Evolutionary conservation across 2,113 vertebrate genomes (phyloP).

Genomic region (Aepyceros melampus): DNA sequence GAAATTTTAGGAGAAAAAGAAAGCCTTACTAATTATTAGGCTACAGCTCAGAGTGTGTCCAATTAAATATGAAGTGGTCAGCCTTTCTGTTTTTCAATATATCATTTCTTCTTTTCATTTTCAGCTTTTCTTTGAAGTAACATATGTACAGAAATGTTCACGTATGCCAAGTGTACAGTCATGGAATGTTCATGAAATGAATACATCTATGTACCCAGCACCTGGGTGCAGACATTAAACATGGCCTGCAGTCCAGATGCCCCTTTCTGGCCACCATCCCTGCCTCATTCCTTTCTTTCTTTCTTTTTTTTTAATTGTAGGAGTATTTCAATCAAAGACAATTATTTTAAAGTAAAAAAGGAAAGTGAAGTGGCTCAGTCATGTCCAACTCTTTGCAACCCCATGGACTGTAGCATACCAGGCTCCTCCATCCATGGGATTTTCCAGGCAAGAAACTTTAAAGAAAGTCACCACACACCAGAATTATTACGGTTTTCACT

Average conservation of each 20-base stretch:
- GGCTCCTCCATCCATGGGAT: not conserved
- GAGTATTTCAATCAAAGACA: not conserved
- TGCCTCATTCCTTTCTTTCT: not conserved
- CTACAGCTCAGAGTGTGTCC: not conserved
- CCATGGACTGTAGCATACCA: not conserved
- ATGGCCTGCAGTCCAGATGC: rapidly evolving
- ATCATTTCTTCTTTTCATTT: not conserved
- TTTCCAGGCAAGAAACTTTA: not conserved
- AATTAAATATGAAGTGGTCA: not conserved
- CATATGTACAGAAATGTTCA: not conserved
- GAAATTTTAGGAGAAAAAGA: not conserved
- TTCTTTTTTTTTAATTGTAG: not conserved
- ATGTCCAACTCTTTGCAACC: rapidly evolving
- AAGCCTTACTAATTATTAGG: not conserved
- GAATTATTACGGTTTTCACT: not conserved
- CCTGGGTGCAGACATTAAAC: not conserved
- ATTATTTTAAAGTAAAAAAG: not conserved
- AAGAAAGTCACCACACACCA: not conserved
- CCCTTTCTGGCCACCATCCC: not conserved
- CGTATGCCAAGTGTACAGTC: not conserved
- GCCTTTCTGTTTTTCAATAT: not conserved
- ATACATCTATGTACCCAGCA: not conserved
- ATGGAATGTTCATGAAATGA: not conserved
- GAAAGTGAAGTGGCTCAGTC: not conserved
- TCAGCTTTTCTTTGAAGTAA: not conserved